These are phyloP conservation scores for Operophtera brumata DNA, from an alignment of 2,888 invertebrate genomes.

Conservation along the genomic window DNA sequence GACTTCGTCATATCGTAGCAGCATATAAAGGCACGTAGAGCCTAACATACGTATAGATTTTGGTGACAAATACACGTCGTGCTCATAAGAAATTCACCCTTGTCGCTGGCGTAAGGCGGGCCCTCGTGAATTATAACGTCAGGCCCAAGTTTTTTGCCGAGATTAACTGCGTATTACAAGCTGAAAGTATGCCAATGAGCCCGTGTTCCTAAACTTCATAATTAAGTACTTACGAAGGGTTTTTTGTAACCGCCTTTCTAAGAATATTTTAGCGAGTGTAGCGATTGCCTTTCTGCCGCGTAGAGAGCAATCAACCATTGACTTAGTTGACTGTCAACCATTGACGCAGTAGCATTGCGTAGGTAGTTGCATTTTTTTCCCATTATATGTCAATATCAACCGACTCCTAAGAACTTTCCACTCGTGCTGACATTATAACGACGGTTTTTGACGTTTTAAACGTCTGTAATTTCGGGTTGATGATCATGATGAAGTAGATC, in stretches of 20 bases:
- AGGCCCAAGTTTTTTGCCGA: conserved; percentile 67
- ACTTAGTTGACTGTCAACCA: too few species aligned
- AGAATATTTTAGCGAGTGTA: not conserved
- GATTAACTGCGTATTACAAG: conserved; percentile 75
- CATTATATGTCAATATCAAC: too few species aligned
- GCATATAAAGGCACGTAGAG: conserved; percentile 34
- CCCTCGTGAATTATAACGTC: conserved; percentile 69
- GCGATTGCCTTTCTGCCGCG: not conserved
- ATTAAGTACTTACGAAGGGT: conserved; percentile 60
- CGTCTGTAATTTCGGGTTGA: too few species aligned
- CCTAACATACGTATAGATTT: conserved; percentile 54
- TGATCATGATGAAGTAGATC: too few species aligned
- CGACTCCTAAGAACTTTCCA: too few species aligned
- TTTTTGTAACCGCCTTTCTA: conserved; percentile 25
- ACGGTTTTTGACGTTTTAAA: too few species aligned
- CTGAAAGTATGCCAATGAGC: conserved; percentile 72
- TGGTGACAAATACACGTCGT: conserved; percentile 62
- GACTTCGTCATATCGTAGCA: conserved; percentile 39
- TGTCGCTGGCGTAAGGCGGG: conserved; percentile 59
- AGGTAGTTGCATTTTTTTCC: too few species aligned
- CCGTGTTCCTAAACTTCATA: conserved; percentile 68
- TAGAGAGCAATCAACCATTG: too few species aligned
- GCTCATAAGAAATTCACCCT: conserved; percentile 71
- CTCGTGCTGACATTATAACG: too few species aligned
- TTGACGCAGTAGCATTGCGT: too few species aligned